These are phyloP conservation scores for Diabrotica virgifera DNA, from an alignment of 1,140 invertebrate genomes.

Conservation along the genomic window DNA sequence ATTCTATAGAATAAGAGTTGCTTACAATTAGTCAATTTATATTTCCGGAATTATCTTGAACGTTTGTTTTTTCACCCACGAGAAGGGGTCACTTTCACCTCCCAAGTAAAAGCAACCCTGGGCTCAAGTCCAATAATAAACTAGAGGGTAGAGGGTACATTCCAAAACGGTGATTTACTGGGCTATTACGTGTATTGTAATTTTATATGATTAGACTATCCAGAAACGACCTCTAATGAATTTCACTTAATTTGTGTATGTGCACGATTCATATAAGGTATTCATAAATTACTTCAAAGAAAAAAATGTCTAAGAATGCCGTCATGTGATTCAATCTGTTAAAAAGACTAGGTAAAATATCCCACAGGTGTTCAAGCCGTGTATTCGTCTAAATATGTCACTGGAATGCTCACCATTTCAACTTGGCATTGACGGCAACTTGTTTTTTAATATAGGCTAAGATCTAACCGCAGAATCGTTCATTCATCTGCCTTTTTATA, in stretches of 20 bases:
- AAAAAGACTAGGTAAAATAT: neutral
- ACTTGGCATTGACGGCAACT: neutral
- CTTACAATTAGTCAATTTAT: too few species aligned
- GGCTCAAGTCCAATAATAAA: too few species aligned
- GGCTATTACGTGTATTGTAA: too few species aligned
- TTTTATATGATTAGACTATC: neutral
- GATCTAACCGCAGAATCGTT: too few species aligned
- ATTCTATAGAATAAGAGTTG: too few species aligned
- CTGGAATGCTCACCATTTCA: neutral
- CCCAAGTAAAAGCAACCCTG: too few species aligned
- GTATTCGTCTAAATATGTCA: slow-evolving; percentile 2
- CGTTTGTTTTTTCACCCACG: too few species aligned
- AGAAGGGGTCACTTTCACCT: too few species aligned
- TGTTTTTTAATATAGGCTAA: neutral
- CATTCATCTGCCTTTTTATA: too few species aligned
- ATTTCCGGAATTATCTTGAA: too few species aligned
- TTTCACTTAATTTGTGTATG: neutral
- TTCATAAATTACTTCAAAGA: neutral
- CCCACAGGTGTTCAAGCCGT: neutral
- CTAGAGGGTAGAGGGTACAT: too few species aligned
- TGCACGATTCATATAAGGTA: neutral
- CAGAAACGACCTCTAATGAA: neutral
- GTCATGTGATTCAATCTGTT: slow-evolving; percentile 2
- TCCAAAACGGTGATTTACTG: too few species aligned
- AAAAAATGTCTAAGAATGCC: neutral